Evolutionary conservation across 2,113 vertebrate species (phyloP), one percentile per base, ranked within the genome.

Genomic region (Sander lucioperca): DNA sequence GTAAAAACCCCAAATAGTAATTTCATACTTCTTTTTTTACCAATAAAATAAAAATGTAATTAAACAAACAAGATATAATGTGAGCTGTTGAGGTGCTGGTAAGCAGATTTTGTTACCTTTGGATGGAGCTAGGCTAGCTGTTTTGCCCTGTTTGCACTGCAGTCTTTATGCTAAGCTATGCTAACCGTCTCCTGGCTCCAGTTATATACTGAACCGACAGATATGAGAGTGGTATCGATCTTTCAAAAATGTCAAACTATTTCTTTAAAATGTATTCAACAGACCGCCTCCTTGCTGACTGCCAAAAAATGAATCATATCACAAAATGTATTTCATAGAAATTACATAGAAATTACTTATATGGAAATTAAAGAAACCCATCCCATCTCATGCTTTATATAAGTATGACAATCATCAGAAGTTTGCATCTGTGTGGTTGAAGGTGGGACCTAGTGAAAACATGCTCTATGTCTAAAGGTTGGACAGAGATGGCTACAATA

Each of bases 381-480:
- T 18, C 57, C 80, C n/a, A 81, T 84, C 11, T 85, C 94, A 95
- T 96, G 96, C 94, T 95, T 93, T 90, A 47, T 21, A 51, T 25
- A 27, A 57, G 19, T 54, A 62, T 5, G 36, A 6, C 59, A 39
- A 48, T 56, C 23, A 67, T 47, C 9, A 36, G 12, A 63, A 5
- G 18, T 85, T 33, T 70, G n/a, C 12, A 43, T 47, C 10, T 50
- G 18, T 76, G 19, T 66, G 59, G 45, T n/a, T 61, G 66, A 56
- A 43, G 39, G 50, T 62, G 18, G 33, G 39, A 67, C 39, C 36
- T 27, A 58, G 58, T 50, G 45, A 75, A 89, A 79, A 8, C 86
- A 84, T 90, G 86, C 87, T 85, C 19, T 58, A 27, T 45, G n/a
- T 77, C 47, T 71, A 68, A 9, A 64, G 39, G 47, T 54, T 51